These are phyloP conservation scores for Hymenopus coronatus DNA, from an alignment of 2,888 invertebrate genomes.

Conservation along the genomic window DNA sequence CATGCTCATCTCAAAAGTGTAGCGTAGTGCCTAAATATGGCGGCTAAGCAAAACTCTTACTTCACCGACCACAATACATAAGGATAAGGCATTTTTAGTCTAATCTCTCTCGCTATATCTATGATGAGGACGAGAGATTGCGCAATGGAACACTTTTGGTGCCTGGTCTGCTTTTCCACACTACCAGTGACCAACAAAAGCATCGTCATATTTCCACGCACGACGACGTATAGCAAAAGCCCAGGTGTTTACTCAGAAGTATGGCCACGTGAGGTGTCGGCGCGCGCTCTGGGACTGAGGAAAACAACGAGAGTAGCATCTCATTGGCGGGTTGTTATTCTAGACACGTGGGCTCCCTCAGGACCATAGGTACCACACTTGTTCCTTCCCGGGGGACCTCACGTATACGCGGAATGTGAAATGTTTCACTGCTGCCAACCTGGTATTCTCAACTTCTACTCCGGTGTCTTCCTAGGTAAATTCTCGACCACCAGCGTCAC, in stretches of 20 bases:
- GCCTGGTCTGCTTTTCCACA: too few species aligned
- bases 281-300: neutral
- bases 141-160: too few species aligned
- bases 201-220: neutral
- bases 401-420: neutral
- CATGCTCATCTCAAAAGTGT: too few species aligned
- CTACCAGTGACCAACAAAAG: too few species aligned
- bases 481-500: neutral
- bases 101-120: too few species aligned
- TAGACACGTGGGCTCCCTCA: neutral
- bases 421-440: neutral
- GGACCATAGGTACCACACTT: neutral
- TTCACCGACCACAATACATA: too few species aligned
- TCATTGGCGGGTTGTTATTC: neutral
- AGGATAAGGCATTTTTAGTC: too few species aligned
- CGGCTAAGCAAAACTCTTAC: too few species aligned
- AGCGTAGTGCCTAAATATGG: too few species aligned
- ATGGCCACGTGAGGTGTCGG: neutral
- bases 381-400: neutral
- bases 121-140: too few species aligned
- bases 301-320: neutral
- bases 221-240: neutral
- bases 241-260: neutral
- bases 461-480: neutral
- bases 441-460: neutral